phyloP scores from a whole-genome alignment of 2,113 vertebrate species.

The Phylloscopus trochilus region DNA sequence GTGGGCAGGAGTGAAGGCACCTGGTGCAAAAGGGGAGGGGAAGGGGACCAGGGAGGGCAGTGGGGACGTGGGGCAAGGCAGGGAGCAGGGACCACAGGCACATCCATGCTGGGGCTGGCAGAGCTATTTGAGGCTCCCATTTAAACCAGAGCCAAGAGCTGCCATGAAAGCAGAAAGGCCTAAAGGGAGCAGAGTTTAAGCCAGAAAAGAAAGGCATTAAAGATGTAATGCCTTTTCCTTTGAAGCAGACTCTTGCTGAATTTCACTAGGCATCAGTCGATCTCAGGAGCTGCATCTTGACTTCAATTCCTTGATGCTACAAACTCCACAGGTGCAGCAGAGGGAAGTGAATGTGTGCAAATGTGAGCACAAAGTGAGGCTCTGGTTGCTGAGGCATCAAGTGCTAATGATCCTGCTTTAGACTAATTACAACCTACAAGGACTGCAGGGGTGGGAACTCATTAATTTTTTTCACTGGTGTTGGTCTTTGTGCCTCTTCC shows the following conservation, averaged over 20 bases:
- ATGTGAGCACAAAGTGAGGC: not conserved
- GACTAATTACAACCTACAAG: conserved; percentile 9
- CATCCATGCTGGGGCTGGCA: not conserved
- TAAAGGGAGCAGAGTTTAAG: conserved; percentile 5
- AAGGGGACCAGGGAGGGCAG: not conserved
- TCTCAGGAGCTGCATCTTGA: not conserved
- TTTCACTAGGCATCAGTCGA: not conserved
- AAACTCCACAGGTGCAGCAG: not conserved
- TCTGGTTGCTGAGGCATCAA: not conserved
- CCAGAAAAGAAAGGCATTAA: not conserved
- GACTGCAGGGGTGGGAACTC: not conserved
- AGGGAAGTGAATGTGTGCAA: not conserved
- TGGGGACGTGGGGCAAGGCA: not conserved
- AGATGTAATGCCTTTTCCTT: conserved; percentile 20
- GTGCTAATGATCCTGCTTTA: not conserved
- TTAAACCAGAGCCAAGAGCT: not conserved
- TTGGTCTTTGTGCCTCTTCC: conserved; percentile 26
- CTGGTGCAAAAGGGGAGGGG: not conserved
- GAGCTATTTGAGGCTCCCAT: not conserved
- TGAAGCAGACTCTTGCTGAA: not conserved
- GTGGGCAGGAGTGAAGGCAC: not conserved
- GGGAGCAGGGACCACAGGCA: not conserved
- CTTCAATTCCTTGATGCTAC: not conserved
- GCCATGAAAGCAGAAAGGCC: not conserved
- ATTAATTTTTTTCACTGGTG: not conserved